A percentile compares a stretch with the other conserved stretches of the same genome.
phyloP scores from a whole-genome alignment of 1,140 invertebrate species.

The Drosophila nebulosa region DNA sequence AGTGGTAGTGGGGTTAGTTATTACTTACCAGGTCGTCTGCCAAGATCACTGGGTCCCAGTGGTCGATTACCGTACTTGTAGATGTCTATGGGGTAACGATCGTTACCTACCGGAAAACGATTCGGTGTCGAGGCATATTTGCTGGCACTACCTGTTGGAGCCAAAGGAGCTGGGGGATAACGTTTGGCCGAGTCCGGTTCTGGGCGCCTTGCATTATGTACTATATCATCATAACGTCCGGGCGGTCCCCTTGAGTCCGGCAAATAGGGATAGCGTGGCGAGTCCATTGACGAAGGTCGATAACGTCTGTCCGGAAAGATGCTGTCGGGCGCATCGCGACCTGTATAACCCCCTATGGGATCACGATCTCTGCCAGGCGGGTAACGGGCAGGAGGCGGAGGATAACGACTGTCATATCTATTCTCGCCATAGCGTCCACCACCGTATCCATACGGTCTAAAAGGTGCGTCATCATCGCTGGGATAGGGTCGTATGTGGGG shows the following conservation, averaged over 20 bases:
- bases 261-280: conserved; percentile 53
- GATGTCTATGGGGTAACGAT: conserved; percentile 79
- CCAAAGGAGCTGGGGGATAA: conserved; percentile 72
- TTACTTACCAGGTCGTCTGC: conserved; percentile 72
- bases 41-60: conserved; percentile 45
- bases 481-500: conserved; percentile 73
- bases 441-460: conserved; percentile 63
- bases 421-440: conserved; percentile 62
- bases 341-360: conserved; percentile 66
- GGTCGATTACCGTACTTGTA: conserved; percentile 80
- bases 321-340: conserved; percentile 73
- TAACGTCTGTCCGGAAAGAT: conserved; percentile 76
- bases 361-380: conserved; percentile 65
- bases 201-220: conserved; percentile 63
- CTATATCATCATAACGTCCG: conserved; percentile 71
- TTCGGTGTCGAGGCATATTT: conserved; percentile 77
- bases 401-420: conserved; percentile 72
- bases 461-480: conserved; percentile 63
- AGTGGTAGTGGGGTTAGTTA: conserved; percentile 34
- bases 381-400: conserved; percentile 67
- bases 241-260: conserved; percentile 56
- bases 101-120: conserved; percentile 79
- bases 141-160: conserved; percentile 63
- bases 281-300: conserved; percentile 66
- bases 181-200: conserved; percentile 75